Evolutionary conservation across 2,113 vertebrate species (phyloP), one percentile per base, ranked within the genome.

Genomic region (Saguinus imperator): DNA sequence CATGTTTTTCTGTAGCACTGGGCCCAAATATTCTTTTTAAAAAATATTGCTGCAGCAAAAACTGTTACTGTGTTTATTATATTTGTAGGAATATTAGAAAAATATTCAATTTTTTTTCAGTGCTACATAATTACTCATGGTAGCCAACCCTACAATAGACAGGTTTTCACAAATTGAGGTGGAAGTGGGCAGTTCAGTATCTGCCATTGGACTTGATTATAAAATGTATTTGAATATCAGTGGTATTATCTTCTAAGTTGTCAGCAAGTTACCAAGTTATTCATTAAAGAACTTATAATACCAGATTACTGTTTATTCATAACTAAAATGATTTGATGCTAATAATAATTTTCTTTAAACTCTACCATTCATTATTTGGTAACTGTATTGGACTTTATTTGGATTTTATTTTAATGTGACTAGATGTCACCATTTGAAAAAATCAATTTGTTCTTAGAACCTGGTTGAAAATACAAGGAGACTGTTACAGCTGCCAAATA

Each of bases 401-500:
- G 75, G 87, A 70, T 95, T 96, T 64, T 73, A 94, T 87, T 89
- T 82, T 81, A 45, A 90, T 72, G 66, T 92, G 84, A 98, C 87
- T 50, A 81, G 55, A 89, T 55, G 52, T 96, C 87, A 97, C 57
- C 64, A 3, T 66, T 85, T 87, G 57, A 87, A 95, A 98, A 75
- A 93, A 13, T 64, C 0, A 76, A 89, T 93, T 97, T 97, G 20
- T 89, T 75, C 1, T 91, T 88, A 25, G 94, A 89, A 68, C 89
- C 96, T 93, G 68, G 75, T 64, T 89, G 68, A 43, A 94, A 94
- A 93, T 87, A 89, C 92, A 3, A 6, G 32, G 94, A 94, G 21
- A 87, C 92, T 97, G 94, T 94, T 96, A 77, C 5, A 50, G 75
- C 98, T 96, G 97, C 81, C 97, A 98, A 95, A 95, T 89, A 90